Percentiles rank a stretch among this genome's conserved stretches.
Conservation (phyloP, 2,797 vertebrate genomes). For the Sebastes alutus region DNA sequence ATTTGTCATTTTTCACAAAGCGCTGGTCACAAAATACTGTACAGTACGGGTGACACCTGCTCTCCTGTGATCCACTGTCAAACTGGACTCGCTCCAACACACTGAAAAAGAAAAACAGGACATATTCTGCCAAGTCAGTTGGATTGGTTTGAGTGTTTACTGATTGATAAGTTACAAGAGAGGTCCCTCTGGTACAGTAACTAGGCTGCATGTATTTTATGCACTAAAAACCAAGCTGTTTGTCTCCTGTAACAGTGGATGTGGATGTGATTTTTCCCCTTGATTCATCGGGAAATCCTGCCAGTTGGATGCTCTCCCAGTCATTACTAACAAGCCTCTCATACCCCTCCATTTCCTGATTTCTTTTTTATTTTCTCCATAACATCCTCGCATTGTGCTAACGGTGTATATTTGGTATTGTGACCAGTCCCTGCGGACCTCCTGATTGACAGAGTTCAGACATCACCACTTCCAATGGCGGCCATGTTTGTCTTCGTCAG, state of each 20-base stretch:
- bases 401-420: conserved; percentile 5
- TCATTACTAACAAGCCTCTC: conserved; percentile 40
- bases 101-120: neutral
- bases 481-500: conserved; percentile 24
- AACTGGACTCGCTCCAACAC: neutral
- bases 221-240: neutral
- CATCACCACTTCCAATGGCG: conserved; percentile 18
- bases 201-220: neutral
- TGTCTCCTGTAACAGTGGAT: neutral
- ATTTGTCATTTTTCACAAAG: neutral
- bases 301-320: conserved; percentile 61
- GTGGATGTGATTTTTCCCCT: conserved; percentile 48
- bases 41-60: neutral
- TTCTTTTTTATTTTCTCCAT: conserved; percentile 44
- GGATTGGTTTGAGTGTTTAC: neutral
- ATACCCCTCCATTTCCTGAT: conserved; percentile 58
- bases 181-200: neutral
- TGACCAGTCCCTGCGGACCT: neutral
- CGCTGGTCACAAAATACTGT: neutral
- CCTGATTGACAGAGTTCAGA: conserved; percentile 31
- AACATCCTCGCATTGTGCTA: conserved; percentile 64
- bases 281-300: conserved; percentile 67
- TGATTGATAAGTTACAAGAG: neutral
- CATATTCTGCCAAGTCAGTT: neutral
- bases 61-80: neutral